Base-by-base conservation (phyloP, 92 coral and sea anemone genomes). In the Bergia sp. region DNA sequence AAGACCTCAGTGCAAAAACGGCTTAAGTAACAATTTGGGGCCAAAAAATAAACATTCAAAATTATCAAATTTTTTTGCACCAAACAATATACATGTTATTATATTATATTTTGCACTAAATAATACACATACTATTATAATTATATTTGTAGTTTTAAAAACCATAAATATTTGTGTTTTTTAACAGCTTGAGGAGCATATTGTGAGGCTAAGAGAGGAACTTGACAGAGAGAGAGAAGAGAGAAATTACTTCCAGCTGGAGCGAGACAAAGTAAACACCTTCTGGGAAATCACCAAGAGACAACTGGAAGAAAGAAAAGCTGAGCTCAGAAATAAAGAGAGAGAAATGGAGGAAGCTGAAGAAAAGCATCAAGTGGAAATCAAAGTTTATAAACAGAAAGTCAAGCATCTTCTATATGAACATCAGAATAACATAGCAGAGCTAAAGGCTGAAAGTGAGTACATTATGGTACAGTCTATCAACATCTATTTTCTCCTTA, bases 261-360 rank as follows among this genome's bases (percentile, higher is more conserved):
- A 97, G 67, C 85, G 99, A 76, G 99, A 97, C 86, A 97, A 97
- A 67, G 99, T 97, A 44, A 97, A 96, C 90, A 97, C 99, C 3
- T 97, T 97, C 86, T 97, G 99, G 99, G 99, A 97, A 81, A 97
- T 97, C 76, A 96, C 98, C 49, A 97, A 97, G 73, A 86, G 96
- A 65, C 99, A 97, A 72, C 92, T 90, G 66, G 98, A 97, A 81
- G 99, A 97, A 80, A 97, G 89, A 69, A 97, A 96, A 84, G 96
- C 99, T 10, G 99, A 96, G 86, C 82, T 97, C 65, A 91, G 99
- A 36, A 97, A 97, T 73, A 93, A 95, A 80, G 99, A 97, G 77
- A 72, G 99, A 21, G 99, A 97, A 92, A 97, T 97, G 98, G 99
- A 97, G 40, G 99, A 97, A 78, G 99, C 99, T n/a, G 99, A 97